phyloP scores from a whole-genome alignment of 1,140 invertebrate species.

The Neelides sp. region DNA sequence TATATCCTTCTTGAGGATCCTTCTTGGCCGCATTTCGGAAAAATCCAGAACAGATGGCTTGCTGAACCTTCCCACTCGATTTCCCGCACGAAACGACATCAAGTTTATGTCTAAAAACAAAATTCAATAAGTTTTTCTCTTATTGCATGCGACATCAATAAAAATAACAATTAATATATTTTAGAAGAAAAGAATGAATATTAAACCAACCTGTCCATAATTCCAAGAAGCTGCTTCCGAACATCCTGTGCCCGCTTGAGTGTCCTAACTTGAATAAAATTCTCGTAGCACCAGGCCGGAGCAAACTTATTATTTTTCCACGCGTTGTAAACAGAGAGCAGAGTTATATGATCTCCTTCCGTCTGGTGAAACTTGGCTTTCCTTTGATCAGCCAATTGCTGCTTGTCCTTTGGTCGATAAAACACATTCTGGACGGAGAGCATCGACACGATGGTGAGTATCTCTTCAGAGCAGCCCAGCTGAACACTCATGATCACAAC shows the following conservation, averaged over 20 bases:
- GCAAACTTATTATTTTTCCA: constrained; percentile 99
- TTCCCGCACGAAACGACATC: constrained; percentile 94
- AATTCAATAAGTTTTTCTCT: constrained; percentile 8
- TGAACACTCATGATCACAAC: constrained; percentile 99
- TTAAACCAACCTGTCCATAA: constrained; percentile 78
- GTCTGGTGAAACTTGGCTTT: constrained; percentile 98
- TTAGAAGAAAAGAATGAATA: constrained; percentile 4
- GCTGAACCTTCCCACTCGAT: constrained; percentile 89
- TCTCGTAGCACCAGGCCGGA: constrained; percentile 99
- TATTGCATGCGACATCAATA: not conserved
- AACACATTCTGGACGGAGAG: constrained; percentile 98
- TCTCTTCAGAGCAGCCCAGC: constrained; percentile 95
- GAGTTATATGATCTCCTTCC: constrained; percentile 94
- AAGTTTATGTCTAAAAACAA: constrained; percentile 67
- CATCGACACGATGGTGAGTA: constrained; percentile 98
- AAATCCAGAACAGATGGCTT: constrained; percentile 97
- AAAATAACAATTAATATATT: not conserved
- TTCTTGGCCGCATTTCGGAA: constrained; percentile 98
- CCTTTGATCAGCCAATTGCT: constrained; percentile 93
- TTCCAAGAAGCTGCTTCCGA: constrained; percentile 90
- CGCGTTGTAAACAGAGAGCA: constrained; percentile 97
- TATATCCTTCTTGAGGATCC: constrained; percentile 97
- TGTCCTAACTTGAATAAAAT: constrained; percentile 96
- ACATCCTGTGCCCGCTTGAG: constrained; percentile 96
- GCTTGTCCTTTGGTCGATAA: constrained; percentile 92